Percentiles rank a stretch among this genome's conserved stretches.
These are phyloP conservation scores for Parazoanthus atlanticus DNA, from an alignment of 92 coral and sea anemone species.

Conservation along the genomic window DNA sequence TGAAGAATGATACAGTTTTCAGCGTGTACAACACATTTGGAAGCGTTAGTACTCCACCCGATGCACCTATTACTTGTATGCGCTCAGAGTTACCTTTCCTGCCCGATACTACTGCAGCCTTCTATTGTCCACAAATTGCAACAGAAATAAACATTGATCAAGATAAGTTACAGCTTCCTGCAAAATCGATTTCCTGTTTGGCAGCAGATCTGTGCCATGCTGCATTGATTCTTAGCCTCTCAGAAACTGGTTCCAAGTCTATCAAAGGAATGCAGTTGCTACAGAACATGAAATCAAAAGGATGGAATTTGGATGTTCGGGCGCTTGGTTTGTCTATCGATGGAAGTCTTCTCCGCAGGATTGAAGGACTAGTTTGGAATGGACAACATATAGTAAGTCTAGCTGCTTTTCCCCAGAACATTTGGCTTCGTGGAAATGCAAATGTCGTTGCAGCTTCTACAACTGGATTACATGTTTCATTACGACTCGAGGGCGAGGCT, in stretches of 20 bases:
- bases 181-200: constrained; percentile 44
- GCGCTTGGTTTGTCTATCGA: constrained; percentile 37
- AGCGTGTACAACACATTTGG: constrained; percentile 22
- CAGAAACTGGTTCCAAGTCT: neutral
- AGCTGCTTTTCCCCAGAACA: constrained; percentile 16
- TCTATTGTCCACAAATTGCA: constrained; percentile 28
- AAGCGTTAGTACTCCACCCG: neutral
- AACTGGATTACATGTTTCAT: neutral
- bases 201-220: constrained; percentile 47
- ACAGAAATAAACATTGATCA: constrained; percentile 34
- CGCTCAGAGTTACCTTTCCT: constrained; percentile 33
- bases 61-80: neutral
- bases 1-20: constrained; percentile 3
- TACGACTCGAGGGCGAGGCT: neutral
- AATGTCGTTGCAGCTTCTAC: neutral
- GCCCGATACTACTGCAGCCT: constrained; percentile 14
- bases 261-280: constrained; percentile 5
- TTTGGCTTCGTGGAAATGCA: constrained; percentile 32
- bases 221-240: constrained; percentile 19
- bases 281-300: constrained; percentile 47
- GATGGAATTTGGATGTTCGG: constrained; percentile 15
- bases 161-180: neutral
- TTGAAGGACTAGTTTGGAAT: constrained; percentile 46
- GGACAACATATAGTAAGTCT: constrained; percentile 11
- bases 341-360: neutral